Evolutionary conservation across 2,113 vertebrate genomes (phyloP), one percentile per base, ranked within the genome.

Genomic region (rat (Rattus norvegicus)): DNA sequence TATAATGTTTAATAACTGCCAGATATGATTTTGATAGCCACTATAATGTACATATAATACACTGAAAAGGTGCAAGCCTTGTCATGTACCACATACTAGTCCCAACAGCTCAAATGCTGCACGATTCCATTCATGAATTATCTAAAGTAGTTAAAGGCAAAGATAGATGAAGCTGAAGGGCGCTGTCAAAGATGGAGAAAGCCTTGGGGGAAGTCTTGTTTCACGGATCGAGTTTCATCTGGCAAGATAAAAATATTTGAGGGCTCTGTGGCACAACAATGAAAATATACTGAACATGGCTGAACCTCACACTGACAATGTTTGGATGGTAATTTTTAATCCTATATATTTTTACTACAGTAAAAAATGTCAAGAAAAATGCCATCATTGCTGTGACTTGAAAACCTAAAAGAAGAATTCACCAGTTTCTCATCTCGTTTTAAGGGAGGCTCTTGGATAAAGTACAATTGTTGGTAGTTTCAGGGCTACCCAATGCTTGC

Each of bases 381-480:
- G 4, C 61, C 89, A 91, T 91, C 49, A 67, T 90, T 56, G 36
- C 9, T 65, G 28, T 14, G 39, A 63, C 14, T 59, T 90, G 19
- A 88, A 89, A 90, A 77, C 70, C 59, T 92, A 83, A 73, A 75
- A 47, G 5, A 80, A 54, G 43, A 67, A 96, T 28, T 65, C 87
- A 56, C 22, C 47, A 19, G 47, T 65, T 90, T 90, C 36, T 43
- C 14, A 76, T 90, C 70, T 9, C 86, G 30, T 91, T 81, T 76
- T 63, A 9, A 47, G 59, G 59, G 28, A 43, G 11, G 12, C 1
- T 63, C 33, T 79, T 56, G 39, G 54, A 73, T 81, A 59, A 75
- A 69, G 69, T 89, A 20, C 88, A 84, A 70, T 70, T 84, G 39
- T 52, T 90, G 61, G 8, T 67, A 39, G 36, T 89, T 92, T 84